Percentiles rank a stretch among this genome's conserved stretches.
phyloP scores from a whole-genome alignment of 2,113 vertebrate genomes.

The Tupaia tana region DNA sequence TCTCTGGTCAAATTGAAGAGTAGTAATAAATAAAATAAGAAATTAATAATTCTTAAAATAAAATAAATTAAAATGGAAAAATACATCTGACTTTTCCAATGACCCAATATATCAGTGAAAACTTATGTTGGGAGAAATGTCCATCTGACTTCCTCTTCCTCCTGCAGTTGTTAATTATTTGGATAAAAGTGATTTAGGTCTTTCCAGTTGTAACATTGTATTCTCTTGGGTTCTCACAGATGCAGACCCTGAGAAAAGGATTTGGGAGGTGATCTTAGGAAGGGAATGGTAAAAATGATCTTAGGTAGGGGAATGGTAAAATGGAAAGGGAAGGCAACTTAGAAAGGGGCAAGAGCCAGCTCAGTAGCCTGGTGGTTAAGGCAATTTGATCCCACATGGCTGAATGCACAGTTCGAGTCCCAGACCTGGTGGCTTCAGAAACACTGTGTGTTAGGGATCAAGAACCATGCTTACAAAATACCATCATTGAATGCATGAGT shows the following conservation, averaged over 20 bases:
- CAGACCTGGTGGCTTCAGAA: too few relatives aligned
- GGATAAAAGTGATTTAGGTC: not conserved
- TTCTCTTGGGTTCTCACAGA: not conserved
- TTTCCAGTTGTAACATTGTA: not conserved
- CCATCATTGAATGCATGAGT: too few relatives aligned
- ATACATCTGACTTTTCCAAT: too few relatives aligned
- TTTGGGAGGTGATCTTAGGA: not conserved
- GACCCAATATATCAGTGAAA: not conserved
- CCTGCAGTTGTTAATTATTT: not conserved
- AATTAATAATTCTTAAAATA: too few relatives aligned
- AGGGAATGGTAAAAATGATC: not conserved
- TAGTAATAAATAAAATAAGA: too few relatives aligned
- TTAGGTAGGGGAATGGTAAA: not conserved
- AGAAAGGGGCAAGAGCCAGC: not conserved
- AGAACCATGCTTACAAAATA: too few relatives aligned
- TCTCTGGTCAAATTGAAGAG: too few relatives aligned
- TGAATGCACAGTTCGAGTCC: too few relatives aligned
- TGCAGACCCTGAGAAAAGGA: not conserved
- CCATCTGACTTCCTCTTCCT: not conserved
- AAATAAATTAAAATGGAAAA: too few relatives aligned
- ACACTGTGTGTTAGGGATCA: too few relatives aligned
- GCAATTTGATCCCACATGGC: too few relatives aligned
- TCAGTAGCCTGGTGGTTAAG: too few relatives aligned
- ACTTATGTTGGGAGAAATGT: not conserved
- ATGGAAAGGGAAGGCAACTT: not conserved